phyloP scores from a whole-genome alignment of 1,140 invertebrate species.

The Anastatus disparis region DNA sequence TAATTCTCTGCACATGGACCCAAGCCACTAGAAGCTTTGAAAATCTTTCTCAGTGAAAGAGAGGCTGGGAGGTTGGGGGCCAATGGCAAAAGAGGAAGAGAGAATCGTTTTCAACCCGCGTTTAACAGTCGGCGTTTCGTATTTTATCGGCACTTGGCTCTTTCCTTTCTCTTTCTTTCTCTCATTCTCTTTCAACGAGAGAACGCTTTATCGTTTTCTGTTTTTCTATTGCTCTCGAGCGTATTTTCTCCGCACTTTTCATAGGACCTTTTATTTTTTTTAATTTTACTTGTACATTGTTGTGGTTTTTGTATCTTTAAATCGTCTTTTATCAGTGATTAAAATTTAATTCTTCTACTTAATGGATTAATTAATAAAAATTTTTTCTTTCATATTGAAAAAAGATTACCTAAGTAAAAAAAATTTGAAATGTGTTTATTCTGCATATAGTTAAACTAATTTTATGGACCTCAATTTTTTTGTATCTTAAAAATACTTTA shows the following conservation, averaged over 20 bases:
- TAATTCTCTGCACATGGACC: conserved; percentile 9
- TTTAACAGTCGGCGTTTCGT: conserved; percentile 35
- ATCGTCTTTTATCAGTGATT: too few relatives aligned
- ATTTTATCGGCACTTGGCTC: conserved; percentile 29
- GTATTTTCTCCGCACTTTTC: background rate
- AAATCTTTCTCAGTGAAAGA: conserved; percentile 1
- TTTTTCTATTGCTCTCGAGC: background rate
- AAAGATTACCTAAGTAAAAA: too few relatives aligned
- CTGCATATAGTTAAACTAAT: too few relatives aligned
- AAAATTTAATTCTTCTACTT: too few relatives aligned
- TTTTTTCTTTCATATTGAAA: too few relatives aligned
- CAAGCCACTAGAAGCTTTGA: background rate
- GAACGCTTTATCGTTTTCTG: conserved; percentile 10
- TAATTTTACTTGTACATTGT: too few relatives aligned
- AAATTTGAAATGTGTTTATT: too few relatives aligned
- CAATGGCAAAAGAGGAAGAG: background rate
- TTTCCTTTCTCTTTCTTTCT: background rate
- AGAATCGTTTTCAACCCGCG: conserved; percentile 23
- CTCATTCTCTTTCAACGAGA: background rate
- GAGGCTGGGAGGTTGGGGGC: background rate
- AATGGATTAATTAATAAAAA: too few relatives aligned
- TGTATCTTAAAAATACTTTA: too few relatives aligned
- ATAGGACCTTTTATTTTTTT: background rate
- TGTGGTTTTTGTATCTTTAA: too few relatives aligned
- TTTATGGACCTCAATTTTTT: too few relatives aligned